These are phyloP conservation scores for Dryocosmus kuriphilus DNA, from an alignment of 2,888 invertebrate species.

Conservation along the genomic window DNA sequence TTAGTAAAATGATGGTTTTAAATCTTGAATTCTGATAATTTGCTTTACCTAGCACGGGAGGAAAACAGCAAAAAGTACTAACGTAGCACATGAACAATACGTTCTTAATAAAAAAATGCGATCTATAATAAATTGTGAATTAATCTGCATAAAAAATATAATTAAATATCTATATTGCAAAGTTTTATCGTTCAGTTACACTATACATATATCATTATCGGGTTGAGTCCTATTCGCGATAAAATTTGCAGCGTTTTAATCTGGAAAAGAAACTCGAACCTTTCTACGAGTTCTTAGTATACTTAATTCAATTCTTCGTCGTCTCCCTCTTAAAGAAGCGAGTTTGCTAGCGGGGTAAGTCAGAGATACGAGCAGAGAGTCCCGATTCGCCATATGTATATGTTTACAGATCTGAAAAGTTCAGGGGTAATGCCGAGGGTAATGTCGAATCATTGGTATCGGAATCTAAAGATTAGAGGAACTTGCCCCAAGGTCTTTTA, in stretches of 20 bases:
- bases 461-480: constrained; percentile 41
- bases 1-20: no score
- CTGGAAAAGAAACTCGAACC: constrained; percentile 29
- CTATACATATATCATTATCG: constrained; percentile 13
- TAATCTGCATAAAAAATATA: background rate
- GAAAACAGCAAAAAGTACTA: no score
- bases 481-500: constrained; percentile 38
- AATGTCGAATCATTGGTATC: constrained; percentile 40
- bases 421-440: background rate
- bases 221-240: constrained; percentile 4
- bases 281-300: constrained; percentile 33
- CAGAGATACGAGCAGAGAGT: background rate
- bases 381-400: constrained; percentile 20
- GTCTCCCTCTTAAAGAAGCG: constrained; percentile 22
- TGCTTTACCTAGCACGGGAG: no score
- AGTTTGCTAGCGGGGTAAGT: constrained; percentile 15
- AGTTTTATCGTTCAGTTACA: background rate
- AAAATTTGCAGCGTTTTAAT: constrained; percentile 27
- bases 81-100: no score
- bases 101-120: no score
- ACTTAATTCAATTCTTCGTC: constrained; percentile 39
- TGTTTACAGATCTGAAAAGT: constrained; percentile 35
- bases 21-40: no score
- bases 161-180: background rate
- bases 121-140: no score